Base-by-base conservation (phyloP, 2,113 vertebrate species). In the Muscicapa adusta region DNA sequence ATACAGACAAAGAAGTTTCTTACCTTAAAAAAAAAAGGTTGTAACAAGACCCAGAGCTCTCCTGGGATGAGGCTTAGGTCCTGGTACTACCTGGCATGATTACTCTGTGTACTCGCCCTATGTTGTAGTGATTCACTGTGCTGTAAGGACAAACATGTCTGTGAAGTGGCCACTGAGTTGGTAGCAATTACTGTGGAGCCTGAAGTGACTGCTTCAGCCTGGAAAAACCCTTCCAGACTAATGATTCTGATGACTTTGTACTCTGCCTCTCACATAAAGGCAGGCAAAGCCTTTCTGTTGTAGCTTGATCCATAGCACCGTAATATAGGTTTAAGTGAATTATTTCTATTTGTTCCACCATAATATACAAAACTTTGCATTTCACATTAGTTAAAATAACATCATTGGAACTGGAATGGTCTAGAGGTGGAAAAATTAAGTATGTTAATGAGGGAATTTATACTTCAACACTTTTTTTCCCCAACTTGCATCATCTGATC, bases 61-160 rank as follows among this genome's bases (percentile, higher is more conserved):
- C 29, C 68, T 24, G 43, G 10, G 10, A 3, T 24, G 34, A 11
- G 16, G 47, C 38, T 42, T 7, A 3, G 40, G 18, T 7, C 16
- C 17, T 57, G n/a, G n/a, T 23, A 23, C 42, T 22, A 28, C 33
- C 47, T 15, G 56, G 4, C 18, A 10, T 6, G 56, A 9, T 61
- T 18, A 4, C 7, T 13, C 18, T 17, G 10, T 3, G 42, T 29
- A 14, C 14, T 40, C 0, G 0, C 26, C 36, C 24, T 17, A 1
- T 0, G 5, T 9, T 11, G 6, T 2, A 2, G 67, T 91, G 86
- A 73, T 34, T 94, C 54, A 16, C 36, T 3, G 0, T 14, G 15
- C 62, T 68, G 50, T 40, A 34, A 50, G 12, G 36, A 47, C 70
- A 47, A 34, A 25, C 68, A 45, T 33, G 43, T 33, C 63, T 70